phyloP scores from a whole-genome alignment of 2,113 vertebrate genomes.

The Hippocampus mohnikei region DNA sequence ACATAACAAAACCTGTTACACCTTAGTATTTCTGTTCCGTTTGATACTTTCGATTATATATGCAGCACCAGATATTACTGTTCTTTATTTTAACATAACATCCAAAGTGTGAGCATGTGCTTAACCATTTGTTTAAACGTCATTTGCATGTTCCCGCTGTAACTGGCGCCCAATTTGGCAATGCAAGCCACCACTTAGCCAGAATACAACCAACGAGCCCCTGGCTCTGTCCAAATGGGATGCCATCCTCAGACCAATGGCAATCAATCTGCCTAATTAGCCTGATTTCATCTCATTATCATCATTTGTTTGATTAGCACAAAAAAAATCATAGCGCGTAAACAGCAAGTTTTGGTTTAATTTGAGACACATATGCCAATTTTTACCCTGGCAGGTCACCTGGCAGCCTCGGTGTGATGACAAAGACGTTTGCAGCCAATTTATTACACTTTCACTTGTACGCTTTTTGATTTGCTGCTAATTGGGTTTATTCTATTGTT shows the following conservation, averaged over 20 bases:
- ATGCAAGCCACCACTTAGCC: background rate
- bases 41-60: background rate
- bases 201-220: background rate
- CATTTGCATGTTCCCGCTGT: background rate
- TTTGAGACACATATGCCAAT: background rate
- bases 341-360: slow-evolving; percentile 2
- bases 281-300: background rate
- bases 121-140: background rate
- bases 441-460: slow-evolving; percentile 4
- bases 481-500: slow-evolving; percentile 8
- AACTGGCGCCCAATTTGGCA: background rate
- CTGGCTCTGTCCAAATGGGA: background rate
- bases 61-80: background rate
- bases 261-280: background rate
- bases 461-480: slow-evolving; percentile 4
- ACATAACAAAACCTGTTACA: background rate
- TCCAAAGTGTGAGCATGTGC: background rate
- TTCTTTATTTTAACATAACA: background rate
- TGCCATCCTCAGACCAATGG: background rate
- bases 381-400: background rate
- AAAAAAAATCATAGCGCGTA: background rate
- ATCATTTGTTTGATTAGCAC: slow-evolving; percentile 4
- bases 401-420: slow-evolving; percentile 3
- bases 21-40: background rate
- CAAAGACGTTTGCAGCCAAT: background rate